These are phyloP conservation scores for Parnassius orleans DNA, from an alignment of 2,888 invertebrate genomes.

Conservation along the genomic window DNA sequence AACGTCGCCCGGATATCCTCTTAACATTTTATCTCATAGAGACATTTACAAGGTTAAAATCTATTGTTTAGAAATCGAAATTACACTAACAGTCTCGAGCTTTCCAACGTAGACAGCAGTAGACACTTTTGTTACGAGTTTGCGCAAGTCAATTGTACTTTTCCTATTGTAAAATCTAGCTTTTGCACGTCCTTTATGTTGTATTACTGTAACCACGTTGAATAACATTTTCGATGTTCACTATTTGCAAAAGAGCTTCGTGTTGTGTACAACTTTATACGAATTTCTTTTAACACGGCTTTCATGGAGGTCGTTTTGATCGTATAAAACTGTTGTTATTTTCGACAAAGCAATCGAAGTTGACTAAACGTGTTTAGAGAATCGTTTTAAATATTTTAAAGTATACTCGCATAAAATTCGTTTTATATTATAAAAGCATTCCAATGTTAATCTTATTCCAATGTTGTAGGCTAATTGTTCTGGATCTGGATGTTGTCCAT, in stretches of 20 bases:
- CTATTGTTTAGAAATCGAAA: slow-evolving; percentile 13
- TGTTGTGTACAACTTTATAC: slow-evolving; percentile 20
- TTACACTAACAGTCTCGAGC: not conserved
- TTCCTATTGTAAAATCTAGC: slow-evolving; percentile 17
- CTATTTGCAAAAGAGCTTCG: not conserved
- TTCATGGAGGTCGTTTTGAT: slow-evolving; percentile 3
- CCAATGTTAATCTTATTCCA: no score
- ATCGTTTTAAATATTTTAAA: no score
- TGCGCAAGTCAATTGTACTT: slow-evolving; percentile 22
- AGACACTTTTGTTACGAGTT: slow-evolving; percentile 11
- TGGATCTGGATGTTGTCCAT: no score
- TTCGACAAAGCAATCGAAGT: not conserved
- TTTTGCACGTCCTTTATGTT: slow-evolving; percentile 16
- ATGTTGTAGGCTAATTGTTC: no score
- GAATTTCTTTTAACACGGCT: slow-evolving; percentile 9
- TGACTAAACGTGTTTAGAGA: no score
- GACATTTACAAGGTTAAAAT: slow-evolving; percentile 8
- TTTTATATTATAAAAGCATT: no score
- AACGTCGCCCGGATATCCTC: no score
- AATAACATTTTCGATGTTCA: slow-evolving; percentile 15
- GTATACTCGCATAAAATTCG: no score
- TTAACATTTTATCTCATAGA: not conserved
- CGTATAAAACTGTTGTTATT: not conserved
- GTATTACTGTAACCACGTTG: slow-evolving; percentile 11
- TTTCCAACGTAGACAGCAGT: not conserved